Evolutionary conservation across 2,113 vertebrate species (phyloP).

Genomic region (Varanus komodoensis): DNA sequence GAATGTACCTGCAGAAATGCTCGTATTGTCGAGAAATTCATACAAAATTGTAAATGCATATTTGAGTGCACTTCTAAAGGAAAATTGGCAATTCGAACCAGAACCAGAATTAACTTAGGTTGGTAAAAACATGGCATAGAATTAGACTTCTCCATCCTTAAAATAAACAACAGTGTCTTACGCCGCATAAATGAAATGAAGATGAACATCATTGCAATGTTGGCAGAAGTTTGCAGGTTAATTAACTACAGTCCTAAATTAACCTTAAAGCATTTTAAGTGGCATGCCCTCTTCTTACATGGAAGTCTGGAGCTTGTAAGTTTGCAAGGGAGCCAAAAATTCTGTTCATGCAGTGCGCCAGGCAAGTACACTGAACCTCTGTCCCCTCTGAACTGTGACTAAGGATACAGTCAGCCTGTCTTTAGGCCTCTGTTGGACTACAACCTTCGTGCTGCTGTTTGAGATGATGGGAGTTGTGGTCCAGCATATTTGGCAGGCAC

Average conservation of each 20-base stretch:
- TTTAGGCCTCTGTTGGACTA: background rate
- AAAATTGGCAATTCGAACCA: too few relatives aligned
- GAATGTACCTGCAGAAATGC: background rate
- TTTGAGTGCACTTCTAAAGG: too few relatives aligned
- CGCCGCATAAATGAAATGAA: background rate
- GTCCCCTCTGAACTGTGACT: background rate
- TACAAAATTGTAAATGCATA: too few relatives aligned
- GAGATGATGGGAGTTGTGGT: background rate
- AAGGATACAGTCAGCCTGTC: background rate
- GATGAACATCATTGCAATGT: too few relatives aligned
- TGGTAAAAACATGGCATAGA: background rate
- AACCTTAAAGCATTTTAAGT: background rate
- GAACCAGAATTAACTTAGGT: too few relatives aligned
- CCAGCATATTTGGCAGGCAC: too few relatives aligned
- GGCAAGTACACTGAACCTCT: background rate
- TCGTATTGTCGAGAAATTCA: background rate
- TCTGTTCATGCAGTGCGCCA: background rate
- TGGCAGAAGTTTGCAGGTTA: too few relatives aligned
- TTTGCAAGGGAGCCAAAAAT: background rate
- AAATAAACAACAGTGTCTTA: background rate
- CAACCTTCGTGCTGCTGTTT: background rate
- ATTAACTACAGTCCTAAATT: background rate
- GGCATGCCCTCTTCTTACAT: background rate
- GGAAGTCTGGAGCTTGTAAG: background rate
- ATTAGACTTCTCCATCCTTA: background rate